Evolutionary conservation across 2,888 invertebrate genomes (phyloP).

Genomic region (Macrophya alboannulata): DNA sequence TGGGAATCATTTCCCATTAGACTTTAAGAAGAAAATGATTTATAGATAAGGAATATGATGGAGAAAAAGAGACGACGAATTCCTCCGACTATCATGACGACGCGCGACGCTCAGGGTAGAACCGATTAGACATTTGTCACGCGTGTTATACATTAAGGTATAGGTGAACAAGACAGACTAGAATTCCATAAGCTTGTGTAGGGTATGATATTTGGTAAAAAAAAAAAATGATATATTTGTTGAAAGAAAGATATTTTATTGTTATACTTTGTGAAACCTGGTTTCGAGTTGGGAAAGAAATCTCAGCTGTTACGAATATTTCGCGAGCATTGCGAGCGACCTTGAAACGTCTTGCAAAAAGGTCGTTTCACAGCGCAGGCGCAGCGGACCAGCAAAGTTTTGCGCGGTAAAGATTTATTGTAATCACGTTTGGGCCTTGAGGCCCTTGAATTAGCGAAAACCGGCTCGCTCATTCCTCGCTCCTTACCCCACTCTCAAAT

Average conservation of each 20-base stretch:
- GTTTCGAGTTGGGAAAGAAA: neutral
- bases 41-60: neutral
- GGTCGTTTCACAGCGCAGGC: constrained; percentile 45
- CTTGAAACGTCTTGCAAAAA: constrained; percentile 55
- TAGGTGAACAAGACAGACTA: neutral
- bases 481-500: constrained; percentile 25
- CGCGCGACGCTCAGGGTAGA: too few relatives aligned
- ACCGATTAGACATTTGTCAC: neutral
- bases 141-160: neutral
- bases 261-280: neutral
- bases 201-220: too few relatives aligned
- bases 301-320: constrained; percentile 19
- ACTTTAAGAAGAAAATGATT: neutral
- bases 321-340: constrained; percentile 4
- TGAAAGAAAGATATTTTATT: neutral
- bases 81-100: too few relatives aligned
- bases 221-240: too few relatives aligned
- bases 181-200: neutral
- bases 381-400: constrained; percentile 33
- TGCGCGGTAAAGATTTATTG: constrained; percentile 55
- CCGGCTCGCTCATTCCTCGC: constrained; percentile 50
- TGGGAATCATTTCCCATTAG: neutral
- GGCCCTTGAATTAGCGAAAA: constrained; percentile 54
- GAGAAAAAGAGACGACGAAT: neutral
- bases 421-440: constrained; percentile 56